phyloP scores from a whole-genome alignment of 2,888 invertebrate species.

The Celastrina argiolus region DNA sequence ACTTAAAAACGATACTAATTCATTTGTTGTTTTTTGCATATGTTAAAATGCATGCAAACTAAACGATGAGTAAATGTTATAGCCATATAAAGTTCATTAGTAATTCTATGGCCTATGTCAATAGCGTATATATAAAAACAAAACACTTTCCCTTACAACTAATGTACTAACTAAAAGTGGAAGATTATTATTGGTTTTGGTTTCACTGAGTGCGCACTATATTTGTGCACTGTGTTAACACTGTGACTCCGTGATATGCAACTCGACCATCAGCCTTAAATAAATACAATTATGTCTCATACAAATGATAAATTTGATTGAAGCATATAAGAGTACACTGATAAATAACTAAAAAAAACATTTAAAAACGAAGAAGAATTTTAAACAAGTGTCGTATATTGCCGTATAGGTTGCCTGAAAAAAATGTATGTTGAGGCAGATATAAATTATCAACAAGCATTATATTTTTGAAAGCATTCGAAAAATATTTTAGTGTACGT shows the following conservation, averaged over 20 bases:
- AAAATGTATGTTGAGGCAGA: background rate
- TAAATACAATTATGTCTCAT: background rate
- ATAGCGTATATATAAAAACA: constrained; percentile 20
- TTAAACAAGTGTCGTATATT: background rate
- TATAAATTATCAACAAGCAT: background rate
- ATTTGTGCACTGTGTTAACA: constrained; percentile 51
- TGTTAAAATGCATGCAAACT: constrained; percentile 28
- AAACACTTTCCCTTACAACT: constrained; percentile 49
- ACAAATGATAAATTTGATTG: background rate
- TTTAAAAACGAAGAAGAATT: background rate
- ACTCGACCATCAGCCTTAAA: background rate
- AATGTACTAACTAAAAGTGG: constrained; percentile 53
- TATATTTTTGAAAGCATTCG: background rate
- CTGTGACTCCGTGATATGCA: constrained; percentile 5
- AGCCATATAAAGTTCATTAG: constrained; percentile 36
- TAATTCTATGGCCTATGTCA: constrained; percentile 26
- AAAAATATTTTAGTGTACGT: background rate
- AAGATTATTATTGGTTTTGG: constrained; percentile 55
- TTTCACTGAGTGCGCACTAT: constrained; percentile 36
- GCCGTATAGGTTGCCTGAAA: background rate
- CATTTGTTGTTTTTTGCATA: constrained; percentile 20
- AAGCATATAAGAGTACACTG: background rate
- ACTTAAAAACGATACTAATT: constrained; percentile 23
- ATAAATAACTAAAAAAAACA: background rate
- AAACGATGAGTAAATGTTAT: constrained; percentile 32